Evolutionary conservation across 2,113 vertebrate species (phyloP), one percentile per base, ranked within the genome.

Genomic region (Archilochus colubris): DNA sequence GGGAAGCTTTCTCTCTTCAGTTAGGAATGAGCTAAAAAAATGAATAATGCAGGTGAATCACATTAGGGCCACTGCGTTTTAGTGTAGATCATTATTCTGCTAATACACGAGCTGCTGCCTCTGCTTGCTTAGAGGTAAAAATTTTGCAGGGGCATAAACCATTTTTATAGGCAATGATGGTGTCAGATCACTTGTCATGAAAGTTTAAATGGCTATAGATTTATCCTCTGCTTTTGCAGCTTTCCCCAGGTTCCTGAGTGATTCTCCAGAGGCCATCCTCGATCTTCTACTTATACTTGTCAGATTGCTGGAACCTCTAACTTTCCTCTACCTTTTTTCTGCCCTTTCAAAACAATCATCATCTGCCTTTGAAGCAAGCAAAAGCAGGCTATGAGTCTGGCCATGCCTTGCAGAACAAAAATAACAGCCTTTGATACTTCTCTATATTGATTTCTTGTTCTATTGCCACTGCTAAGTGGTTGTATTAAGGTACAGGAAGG

Each of bases 381-480:
- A 69, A 90, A 86, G 58, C 90, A 84, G 57, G 59, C 69, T 75
- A 40, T 3, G 10, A 46, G 62, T 62, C 83, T 91, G 83, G 33
- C 61, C 16, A 5, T 83, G 68, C 64, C 53, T 83, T 86, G 33
- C 36, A 87, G 66, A 85, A 74, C 58, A 85, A 91, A 96, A 94
- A 87, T 95, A 96, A 57, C 80, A 53, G 70, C 31, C 61, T 82
- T 82, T 51, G 62, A 19, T 88, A 69, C 36, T 78, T 70, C 72
- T 94, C 91, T 64, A 6, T 95, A 95, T 96, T 91, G 96, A 96
- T 97, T 89, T 88, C 30, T 76, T 89, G 27, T 62, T 89, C 44
- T 88, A 46, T 94, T 68, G 23, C 33, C 30, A 23, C 75, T 92
- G 73, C 81, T 89, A 55, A 94, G 78, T 83, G 86, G 74, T 74